These are phyloP conservation scores for Petaurus breviceps DNA, from an alignment of 2,113 vertebrate species.

Conservation along the genomic window DNA sequence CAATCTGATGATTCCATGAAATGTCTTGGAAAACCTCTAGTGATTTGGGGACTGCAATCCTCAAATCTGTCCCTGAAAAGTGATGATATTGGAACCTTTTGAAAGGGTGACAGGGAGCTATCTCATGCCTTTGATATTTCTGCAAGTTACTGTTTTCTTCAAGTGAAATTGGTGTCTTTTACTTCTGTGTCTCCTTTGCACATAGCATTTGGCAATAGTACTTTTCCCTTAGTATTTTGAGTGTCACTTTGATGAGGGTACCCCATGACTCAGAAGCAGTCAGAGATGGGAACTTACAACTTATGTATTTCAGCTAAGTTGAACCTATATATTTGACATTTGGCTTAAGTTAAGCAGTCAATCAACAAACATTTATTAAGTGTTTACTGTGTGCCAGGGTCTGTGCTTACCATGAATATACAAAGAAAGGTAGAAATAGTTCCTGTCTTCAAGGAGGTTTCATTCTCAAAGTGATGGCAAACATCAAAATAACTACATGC, in stretches of 20 bases:
- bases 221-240: conserved; percentile 25
- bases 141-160: conserved; percentile 57
- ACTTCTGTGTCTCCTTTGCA: conserved; percentile 27
- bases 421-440: too few relatives aligned
- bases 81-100: conserved; percentile 42
- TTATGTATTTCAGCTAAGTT: background rate
- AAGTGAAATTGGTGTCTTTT: conserved; percentile 50
- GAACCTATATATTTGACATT: background rate
- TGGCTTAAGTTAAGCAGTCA: background rate
- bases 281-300: background rate
- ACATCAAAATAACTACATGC: too few relatives aligned
- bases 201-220: background rate
- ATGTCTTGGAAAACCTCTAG: background rate
- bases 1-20: background rate
- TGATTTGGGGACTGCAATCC: background rate
- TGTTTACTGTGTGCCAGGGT: too few relatives aligned
- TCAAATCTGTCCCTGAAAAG: background rate
- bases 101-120: background rate
- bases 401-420: too few relatives aligned
- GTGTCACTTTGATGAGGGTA: background rate
- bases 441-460: too few relatives aligned
- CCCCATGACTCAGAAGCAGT: background rate
- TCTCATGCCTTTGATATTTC: conserved; percentile 63
- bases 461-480: too few relatives aligned
- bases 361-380: background rate